These are phyloP conservation scores for Lucinisca nassula DNA, from an alignment of 2,888 invertebrate genomes.

Conservation along the genomic window DNA sequence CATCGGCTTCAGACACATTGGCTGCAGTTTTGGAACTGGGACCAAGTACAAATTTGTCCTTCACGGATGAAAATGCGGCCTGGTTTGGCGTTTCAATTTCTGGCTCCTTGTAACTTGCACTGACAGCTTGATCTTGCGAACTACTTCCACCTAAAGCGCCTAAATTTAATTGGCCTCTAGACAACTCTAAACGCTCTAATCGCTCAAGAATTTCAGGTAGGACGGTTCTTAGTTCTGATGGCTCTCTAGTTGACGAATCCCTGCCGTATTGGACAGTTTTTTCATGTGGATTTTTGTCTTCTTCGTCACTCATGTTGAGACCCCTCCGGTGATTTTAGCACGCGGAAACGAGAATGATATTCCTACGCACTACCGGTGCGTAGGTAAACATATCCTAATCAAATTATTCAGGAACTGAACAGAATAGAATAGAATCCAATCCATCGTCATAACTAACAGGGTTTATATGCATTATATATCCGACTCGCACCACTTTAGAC, in stretches of 20 bases:
- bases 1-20: slow-evolving; percentile 11
- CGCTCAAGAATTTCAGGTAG: neutral
- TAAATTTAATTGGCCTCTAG: neutral
- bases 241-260: neutral
- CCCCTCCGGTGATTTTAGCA: slow-evolving; percentile 16
- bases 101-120: neutral
- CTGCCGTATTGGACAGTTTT: neutral
- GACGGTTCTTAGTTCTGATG: neutral
- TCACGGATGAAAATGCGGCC: neutral
- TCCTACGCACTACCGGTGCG: slow-evolving; percentile 1
- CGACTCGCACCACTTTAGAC: no score
- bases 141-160: neutral
- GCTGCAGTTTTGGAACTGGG: slow-evolving; percentile 12
- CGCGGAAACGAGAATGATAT: slow-evolving; percentile 2
- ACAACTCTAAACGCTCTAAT: neutral
- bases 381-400: neutral
- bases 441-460: no score
- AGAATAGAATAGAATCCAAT: no score
- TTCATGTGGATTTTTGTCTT: neutral
- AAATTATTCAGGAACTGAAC: neutral
- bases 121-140: neutral
- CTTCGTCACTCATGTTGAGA: neutral
- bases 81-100: neutral
- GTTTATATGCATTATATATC: no score
- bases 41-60: neutral